phyloP scores from a whole-genome alignment of 2,888 invertebrate species.

The Philaethria dido region DNA sequence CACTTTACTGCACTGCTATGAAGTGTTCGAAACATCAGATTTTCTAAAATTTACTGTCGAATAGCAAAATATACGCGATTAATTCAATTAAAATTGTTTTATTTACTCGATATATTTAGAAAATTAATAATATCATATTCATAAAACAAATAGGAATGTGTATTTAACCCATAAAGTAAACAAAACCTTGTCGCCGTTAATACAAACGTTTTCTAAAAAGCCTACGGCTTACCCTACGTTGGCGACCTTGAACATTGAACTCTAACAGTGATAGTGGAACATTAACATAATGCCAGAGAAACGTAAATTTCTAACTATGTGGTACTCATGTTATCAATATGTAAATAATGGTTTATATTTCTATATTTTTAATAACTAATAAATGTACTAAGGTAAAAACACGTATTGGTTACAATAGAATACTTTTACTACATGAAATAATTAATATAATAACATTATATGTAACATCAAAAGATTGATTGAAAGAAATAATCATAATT shows the following conservation, averaged over 20 bases:
- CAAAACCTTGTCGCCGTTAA: background rate
- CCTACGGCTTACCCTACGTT: conserved; percentile 20
- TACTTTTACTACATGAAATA: no score
- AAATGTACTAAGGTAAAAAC: background rate
- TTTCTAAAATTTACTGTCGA: no score
- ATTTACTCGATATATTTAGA: no score
- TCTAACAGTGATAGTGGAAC: conserved; percentile 51
- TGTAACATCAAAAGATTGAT: background rate
- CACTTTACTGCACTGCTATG: no score
- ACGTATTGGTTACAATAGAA: no score
- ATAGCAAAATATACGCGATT: no score
- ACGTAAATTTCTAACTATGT: conserved; percentile 66
- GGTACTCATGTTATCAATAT: conserved; percentile 35
- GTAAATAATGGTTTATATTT: conserved; percentile 7
- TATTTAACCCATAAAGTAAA: background rate
- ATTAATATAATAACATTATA: background rate
- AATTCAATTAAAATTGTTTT: no score
- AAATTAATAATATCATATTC: background rate
- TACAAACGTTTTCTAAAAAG: conserved; percentile 22
- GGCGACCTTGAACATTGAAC: conserved; percentile 66
- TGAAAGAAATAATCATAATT: conserved; percentile 18
- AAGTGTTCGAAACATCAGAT: no score
- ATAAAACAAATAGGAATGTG: background rate
- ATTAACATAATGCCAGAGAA: conserved; percentile 64
- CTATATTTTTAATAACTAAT: conserved; percentile 1